Evolutionary conservation across 2,113 vertebrate species (phyloP), one percentile per base, ranked within the genome.

Genomic region (Triplophysa siluroides): DNA sequence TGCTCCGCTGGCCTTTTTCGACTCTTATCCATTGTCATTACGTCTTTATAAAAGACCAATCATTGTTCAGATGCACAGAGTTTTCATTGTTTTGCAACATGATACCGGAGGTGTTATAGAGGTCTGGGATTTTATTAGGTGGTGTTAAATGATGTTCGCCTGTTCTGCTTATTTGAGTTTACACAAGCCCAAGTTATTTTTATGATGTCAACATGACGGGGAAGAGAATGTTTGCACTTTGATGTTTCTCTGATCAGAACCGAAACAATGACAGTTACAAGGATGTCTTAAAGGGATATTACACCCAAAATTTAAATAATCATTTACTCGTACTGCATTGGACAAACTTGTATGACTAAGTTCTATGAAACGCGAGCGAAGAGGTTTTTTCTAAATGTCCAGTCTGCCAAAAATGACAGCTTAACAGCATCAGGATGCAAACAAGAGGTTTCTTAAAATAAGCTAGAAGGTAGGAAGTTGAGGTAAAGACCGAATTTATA

Each of bases 151-250:
- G 12, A 16, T 58, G 9, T 47, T 47, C 13, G 3, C 9, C 6
- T 41, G 64, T 84, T 60, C 12, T 38, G 33, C 33, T 38, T 38
- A 38, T 38, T 38, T 38, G 13, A 6, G 61, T 80, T 72, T 78
- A 68, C 41, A 52, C 45, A 62, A 43, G 62, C 38, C 8, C 26
- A 19, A 0, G 13, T 18, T 26, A 50, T 79, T 78, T 79, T 71
- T 71, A 71, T 79, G 76, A 67, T 14, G 54, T 2, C 60, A 2
- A 52, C 12, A n/a, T 77, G 38, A 47, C 56, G 19, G 66, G 38
- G 62, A 21, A 21, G n/a, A 18, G 26, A 68, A 29, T 54, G 61
- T 84, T 78, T 79, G 60, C 60, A 65, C 70, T 81, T 19, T 68
- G 64, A n/a, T n/a, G n/a, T n/a, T n/a, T n/a, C n/a, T n/a, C 16